Evolutionary conservation across 2,797 vertebrate genomes (phyloP).

Genomic region (Rhyacichthys aspro): DNA sequence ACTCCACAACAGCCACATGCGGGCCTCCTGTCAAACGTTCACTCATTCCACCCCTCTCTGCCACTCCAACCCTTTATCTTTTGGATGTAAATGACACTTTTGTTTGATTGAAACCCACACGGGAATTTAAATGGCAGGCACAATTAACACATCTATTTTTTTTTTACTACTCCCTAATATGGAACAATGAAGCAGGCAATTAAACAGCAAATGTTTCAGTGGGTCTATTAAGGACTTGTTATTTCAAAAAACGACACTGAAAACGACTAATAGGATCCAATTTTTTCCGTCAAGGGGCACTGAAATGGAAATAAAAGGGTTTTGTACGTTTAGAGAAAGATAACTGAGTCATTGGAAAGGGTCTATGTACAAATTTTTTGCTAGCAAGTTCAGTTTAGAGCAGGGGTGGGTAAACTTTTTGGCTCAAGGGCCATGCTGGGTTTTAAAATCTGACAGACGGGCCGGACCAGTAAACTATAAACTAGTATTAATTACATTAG

Average conservation of each 20-base stretch:
- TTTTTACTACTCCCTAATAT: too few relatives aligned
- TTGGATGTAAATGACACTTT: background rate
- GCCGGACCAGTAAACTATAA: too few relatives aligned
- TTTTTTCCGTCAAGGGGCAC: background rate
- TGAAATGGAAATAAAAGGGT: background rate
- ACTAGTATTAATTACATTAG: too few relatives aligned
- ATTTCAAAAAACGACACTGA: background rate
- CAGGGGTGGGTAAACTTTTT: too few relatives aligned
- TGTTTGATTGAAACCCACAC: conserved; percentile 13
- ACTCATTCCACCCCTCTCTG: conserved; percentile 1
- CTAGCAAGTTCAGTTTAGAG: too few relatives aligned
- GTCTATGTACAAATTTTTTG: too few relatives aligned
- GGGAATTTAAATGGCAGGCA: conserved; percentile 10
- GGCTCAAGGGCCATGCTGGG: too few relatives aligned
- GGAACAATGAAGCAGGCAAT: background rate
- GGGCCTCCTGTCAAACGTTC: conserved; percentile 6
- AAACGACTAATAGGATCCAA: background rate
- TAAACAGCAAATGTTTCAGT: background rate
- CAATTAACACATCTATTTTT: conserved; percentile 7
- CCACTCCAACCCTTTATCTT: conserved; percentile 18
- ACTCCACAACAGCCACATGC: conserved; percentile 8
- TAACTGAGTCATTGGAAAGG: too few relatives aligned
- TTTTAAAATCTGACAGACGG: too few relatives aligned
- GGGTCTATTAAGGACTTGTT: background rate
- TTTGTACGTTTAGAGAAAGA: background rate